Evolutionary conservation across 64 coral and sea anemone genomes (phyloP), one percentile per base, ranked within the genome.

Genomic region (Cladopsammia gracilis): DNA sequence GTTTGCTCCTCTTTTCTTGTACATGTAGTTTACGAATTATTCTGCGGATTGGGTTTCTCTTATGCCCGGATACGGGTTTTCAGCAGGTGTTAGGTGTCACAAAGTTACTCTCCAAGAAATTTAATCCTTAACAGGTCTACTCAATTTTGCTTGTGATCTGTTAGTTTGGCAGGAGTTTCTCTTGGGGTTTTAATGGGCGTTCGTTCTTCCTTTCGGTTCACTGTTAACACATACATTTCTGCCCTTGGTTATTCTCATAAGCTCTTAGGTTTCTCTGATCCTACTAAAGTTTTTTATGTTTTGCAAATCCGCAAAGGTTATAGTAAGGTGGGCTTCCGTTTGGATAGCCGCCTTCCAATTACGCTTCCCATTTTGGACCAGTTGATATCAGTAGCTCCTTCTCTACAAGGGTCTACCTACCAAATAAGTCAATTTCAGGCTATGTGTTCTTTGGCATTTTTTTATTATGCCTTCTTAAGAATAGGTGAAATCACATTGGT

Each of bases 351-450:
- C 6, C 26, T 93, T 15, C 83, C 91, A 9, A 93, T 93, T 25
- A 87, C 91, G 23, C 62, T 93, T 42, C 91, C 91, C 18, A 86
- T 93, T 64, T 57, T 93, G 12, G 25, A 85, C 13, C 65, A 25
- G 44, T 82, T 91, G 62, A 42, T 74, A 12, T 62, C 48, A 43
- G 79, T 71, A 20, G 65, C 90, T 18, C 76, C 89, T 50, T 48
- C 42, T 62, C 23, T 80, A 42, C 26, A 44, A 34, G 60, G 75
- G 11, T 85, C 60, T 14, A 47, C 70, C 43, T 93, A 77, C 65
- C 81, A 93, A 64, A 66, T 64, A 51, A 87, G 71, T 86, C 91
- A 86, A 77, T 93, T 93, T 93, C 79, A 75, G 75, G 80, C 82
- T 25, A 93, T 93, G 91, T 93, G 91, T 71, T 74, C 58, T 5